Conservation (phyloP, 37 sponge, comb jelly and placozoan genomes). For the Ianthella basta region DNA sequence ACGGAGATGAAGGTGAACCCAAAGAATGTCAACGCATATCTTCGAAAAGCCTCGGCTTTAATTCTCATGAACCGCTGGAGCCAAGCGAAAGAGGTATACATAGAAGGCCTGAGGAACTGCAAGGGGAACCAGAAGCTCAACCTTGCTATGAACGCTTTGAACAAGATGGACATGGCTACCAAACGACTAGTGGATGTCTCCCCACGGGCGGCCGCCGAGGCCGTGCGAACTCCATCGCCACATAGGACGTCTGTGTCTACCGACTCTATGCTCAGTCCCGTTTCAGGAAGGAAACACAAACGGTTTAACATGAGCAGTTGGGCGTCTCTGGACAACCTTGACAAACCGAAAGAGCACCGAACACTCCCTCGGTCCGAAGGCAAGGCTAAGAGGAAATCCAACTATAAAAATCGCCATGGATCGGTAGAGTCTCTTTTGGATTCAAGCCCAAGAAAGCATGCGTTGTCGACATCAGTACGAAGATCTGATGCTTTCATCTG, state of each 20-base stretch:
- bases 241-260: background rate
- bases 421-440: conserved; percentile 7
- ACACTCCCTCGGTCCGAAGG: no score
- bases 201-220: background rate
- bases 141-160: conserved; percentile 46
- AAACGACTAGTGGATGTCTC: conserved; percentile 19
- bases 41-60: conserved; percentile 70
- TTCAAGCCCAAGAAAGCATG: background rate
- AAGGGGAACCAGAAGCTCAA: conserved; percentile 32
- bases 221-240: conserved; percentile 11
- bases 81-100: conserved; percentile 64
- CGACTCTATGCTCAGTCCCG: background rate
- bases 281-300: background rate
- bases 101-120: conserved; percentile 66
- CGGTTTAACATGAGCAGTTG: conserved; percentile 18
- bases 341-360: background rate
- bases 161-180: conserved; percentile 41
- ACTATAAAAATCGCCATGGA: background rate
- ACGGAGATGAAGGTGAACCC: conserved; percentile 11
- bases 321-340: conserved; percentile 24
- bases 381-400: no score
- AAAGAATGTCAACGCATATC: conserved; percentile 53
- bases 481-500: background rate
- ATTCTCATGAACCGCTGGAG: conserved; percentile 74
- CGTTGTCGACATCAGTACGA: background rate